These are phyloP conservation scores for Hylaea fasciaria DNA, from an alignment of 2,888 invertebrate genomes.

Conservation along the genomic window DNA sequence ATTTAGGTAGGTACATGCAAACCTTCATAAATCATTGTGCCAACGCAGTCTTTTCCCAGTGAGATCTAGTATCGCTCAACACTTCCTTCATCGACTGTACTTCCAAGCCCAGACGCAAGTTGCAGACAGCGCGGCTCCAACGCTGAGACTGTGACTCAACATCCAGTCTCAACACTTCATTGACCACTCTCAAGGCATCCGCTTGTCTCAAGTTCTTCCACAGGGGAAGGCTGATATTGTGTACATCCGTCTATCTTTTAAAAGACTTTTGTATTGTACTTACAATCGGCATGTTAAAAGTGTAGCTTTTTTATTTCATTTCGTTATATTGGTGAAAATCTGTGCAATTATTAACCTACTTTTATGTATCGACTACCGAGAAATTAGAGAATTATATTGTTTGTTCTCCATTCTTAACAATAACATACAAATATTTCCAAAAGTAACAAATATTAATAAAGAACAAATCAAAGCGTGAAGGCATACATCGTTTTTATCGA, in stretches of 20 bases:
- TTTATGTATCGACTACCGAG: slow-evolving; percentile 34
- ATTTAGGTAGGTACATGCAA: too few relatives aligned
- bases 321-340: slow-evolving; percentile 7
- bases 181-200: slow-evolving; percentile 65
- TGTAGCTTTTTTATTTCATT: slow-evolving; percentile 7
- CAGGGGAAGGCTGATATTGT: slow-evolving; percentile 20
- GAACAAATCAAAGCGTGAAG: slow-evolving; percentile 78
- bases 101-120: slow-evolving; percentile 22
- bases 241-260: not conserved
- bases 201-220: slow-evolving; percentile 56
- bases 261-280: not conserved
- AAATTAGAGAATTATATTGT: slow-evolving; percentile 50
- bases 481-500: slow-evolving; percentile 77
- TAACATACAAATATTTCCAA: slow-evolving; percentile 37
- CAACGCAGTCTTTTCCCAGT: too few relatives aligned
- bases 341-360: slow-evolving; percentile 30
- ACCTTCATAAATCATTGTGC: too few relatives aligned
- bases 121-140: slow-evolving; percentile 70
- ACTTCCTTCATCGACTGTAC: slow-evolving; percentile 21
- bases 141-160: slow-evolving; percentile 46
- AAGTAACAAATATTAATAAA: slow-evolving; percentile 58
- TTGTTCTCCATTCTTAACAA: slow-evolving; percentile 34
- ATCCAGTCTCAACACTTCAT: slow-evolving; percentile 50
- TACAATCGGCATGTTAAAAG: not conserved
- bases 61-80: not conserved